A percentile compares a stretch with the other conserved stretches of the same genome.
Conservation (phyloP, 1,140 invertebrate genomes). For the Musca domestica region DNA sequence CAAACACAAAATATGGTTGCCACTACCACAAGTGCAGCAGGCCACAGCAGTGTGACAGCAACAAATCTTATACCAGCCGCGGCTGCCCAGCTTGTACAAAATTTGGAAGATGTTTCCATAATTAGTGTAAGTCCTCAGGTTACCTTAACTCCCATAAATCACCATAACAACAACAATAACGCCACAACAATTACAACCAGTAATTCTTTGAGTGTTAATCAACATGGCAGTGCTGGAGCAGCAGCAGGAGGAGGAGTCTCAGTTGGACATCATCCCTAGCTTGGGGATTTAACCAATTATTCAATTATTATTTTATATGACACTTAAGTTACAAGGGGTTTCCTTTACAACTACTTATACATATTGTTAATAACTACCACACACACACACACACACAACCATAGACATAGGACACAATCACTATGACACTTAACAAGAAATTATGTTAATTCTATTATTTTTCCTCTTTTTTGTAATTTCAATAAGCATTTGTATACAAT, state of each 20-base stretch:
- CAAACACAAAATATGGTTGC: neutral
- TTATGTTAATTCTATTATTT: too few species aligned
- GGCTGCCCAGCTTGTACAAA: neutral
- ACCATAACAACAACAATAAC: neutral
- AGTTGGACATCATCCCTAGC: neutral
- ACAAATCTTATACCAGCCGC: neutral
- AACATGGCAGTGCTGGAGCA: too few species aligned
- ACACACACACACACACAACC: too few species aligned
- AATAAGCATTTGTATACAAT: too few species aligned
- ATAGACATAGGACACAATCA: too few species aligned
- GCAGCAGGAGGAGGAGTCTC: too few species aligned
- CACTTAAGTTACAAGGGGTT: neutral
- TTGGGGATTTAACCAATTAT: slow-evolving; percentile 4
- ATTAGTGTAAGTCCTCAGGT: too few species aligned
- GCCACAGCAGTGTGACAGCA: neutral
- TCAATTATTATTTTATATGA: slow-evolving; percentile 11
- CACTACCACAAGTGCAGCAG: neutral
- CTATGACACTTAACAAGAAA: too few species aligned
- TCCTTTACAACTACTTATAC: neutral
- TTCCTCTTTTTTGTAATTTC: too few species aligned
- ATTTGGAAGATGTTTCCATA: neutral
- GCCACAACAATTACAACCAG: neutral
- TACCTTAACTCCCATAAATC: neutral
- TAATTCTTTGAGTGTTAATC: neutral
- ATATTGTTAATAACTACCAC: too few species aligned